Percentiles rank a stretch among this genome's conserved stretches.
phyloP scores from a whole-genome alignment of 2,797 vertebrate species.

The Oreochromis grahami region DNA sequence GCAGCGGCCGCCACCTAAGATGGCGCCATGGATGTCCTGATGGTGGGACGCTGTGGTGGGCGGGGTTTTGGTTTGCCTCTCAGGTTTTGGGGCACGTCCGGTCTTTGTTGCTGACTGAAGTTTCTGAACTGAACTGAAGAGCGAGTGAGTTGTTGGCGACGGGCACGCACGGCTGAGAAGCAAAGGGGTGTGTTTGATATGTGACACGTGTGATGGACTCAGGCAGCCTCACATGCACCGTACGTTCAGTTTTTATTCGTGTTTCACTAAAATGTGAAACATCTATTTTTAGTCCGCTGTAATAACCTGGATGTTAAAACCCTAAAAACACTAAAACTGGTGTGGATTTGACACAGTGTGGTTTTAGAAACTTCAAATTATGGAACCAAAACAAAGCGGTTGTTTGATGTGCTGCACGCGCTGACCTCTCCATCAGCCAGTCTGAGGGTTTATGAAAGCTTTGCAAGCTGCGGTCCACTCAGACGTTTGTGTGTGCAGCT shows the following conservation, averaged over 20 bases:
- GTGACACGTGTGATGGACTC: background rate
- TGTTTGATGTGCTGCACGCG: background rate
- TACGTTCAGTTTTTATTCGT: background rate
- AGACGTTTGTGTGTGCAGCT: background rate
- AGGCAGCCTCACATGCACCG: background rate
- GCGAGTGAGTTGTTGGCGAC: background rate
- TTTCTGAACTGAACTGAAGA: background rate
- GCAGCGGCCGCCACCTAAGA: background rate
- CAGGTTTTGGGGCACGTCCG: no score
- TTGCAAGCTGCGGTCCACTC: background rate
- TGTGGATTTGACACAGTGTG: background rate
- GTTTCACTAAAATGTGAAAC: background rate
- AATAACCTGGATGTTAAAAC: background rate
- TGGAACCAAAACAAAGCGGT: background rate
- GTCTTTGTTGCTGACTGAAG: background rate
- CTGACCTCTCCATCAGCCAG: background rate
- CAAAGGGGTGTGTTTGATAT: background rate
- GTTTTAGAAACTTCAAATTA: background rate
- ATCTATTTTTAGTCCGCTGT: background rate
- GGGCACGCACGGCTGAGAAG: background rate
- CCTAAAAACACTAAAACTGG: background rate
- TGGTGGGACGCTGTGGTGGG: background rate
- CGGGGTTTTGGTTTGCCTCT: background rate
- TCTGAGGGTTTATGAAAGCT: background rate
- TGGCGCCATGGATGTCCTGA: background rate